These are phyloP conservation scores for Spisula subtruncata DNA, from an alignment of 2,888 invertebrate species.

Conservation along the genomic window DNA sequence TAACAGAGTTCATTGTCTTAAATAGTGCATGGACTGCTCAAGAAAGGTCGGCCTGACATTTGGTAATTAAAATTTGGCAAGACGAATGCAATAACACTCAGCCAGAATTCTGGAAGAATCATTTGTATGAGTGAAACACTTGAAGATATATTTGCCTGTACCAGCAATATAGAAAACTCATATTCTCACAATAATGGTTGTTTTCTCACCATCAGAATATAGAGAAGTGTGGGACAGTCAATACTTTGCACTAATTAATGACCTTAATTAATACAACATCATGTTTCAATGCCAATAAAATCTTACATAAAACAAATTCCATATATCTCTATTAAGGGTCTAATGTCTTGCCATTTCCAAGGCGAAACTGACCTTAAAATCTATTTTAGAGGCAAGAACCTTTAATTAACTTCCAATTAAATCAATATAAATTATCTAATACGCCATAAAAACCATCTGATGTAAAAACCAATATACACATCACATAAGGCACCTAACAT, in stretches of 20 bases:
- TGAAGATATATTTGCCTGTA: neutral
- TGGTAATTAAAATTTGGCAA: too few relatives aligned
- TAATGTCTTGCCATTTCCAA: neutral
- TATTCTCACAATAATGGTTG: conserved; percentile 1
- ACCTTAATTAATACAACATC: neutral
- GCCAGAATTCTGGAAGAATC: neutral
- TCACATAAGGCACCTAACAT: too few relatives aligned
- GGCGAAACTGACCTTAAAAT: neutral
- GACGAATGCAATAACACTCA: neutral
- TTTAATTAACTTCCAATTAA: neutral
- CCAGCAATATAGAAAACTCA: conserved; percentile 1
- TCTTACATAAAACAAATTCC: conserved; percentile 19
- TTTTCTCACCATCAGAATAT: neutral
- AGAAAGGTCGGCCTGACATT: too few relatives aligned
- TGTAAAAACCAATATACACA: too few relatives aligned
- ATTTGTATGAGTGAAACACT: neutral
- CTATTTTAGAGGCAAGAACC: neutral
- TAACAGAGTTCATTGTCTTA: too few relatives aligned
- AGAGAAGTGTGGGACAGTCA: neutral
- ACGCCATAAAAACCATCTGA: too few relatives aligned
- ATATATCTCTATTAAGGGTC: neutral
- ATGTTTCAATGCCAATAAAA: neutral
- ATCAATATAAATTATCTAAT: neutral
- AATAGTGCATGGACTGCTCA: too few relatives aligned
- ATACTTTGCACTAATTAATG: neutral